These are phyloP conservation scores for Rhegmatorhina hoffmannsi DNA, from an alignment of 2,113 vertebrate species.

Conservation along the genomic window DNA sequence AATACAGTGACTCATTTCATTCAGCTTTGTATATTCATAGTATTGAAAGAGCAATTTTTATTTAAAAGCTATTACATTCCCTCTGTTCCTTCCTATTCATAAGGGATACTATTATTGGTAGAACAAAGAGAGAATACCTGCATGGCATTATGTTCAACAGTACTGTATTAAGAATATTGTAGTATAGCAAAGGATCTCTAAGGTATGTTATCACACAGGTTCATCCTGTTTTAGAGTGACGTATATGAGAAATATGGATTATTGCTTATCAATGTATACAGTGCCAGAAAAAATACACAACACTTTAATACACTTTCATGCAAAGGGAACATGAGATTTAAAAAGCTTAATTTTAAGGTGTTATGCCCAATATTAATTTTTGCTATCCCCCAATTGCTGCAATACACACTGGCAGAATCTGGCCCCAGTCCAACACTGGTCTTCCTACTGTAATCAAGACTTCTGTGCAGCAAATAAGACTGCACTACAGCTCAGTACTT, in stretches of 20 bases:
- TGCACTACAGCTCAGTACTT: background rate
- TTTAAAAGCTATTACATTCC: background rate
- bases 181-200: background rate
- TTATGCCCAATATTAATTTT: background rate
- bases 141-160: background rate
- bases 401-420: background rate
- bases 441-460: background rate
- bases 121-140: background rate
- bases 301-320: background rate
- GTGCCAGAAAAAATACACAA: background rate
- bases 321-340: background rate
- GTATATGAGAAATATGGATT: background rate
- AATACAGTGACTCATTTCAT: background rate
- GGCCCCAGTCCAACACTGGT: background rate
- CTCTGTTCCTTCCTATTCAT: background rate
- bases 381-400: background rate
- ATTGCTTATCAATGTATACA: background rate
- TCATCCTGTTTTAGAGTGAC: background rate
- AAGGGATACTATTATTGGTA: background rate
- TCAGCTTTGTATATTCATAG: constrained; percentile 20
- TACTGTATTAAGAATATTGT: background rate
- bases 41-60: background rate
- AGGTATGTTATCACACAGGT: background rate
- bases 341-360: background rate
- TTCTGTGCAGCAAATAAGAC: background rate